Percentiles rank a stretch among this genome's conserved stretches.
Evolutionary conservation across 2,797 vertebrate species (phyloP).

Genomic region (Coregonus suidteri): DNA sequence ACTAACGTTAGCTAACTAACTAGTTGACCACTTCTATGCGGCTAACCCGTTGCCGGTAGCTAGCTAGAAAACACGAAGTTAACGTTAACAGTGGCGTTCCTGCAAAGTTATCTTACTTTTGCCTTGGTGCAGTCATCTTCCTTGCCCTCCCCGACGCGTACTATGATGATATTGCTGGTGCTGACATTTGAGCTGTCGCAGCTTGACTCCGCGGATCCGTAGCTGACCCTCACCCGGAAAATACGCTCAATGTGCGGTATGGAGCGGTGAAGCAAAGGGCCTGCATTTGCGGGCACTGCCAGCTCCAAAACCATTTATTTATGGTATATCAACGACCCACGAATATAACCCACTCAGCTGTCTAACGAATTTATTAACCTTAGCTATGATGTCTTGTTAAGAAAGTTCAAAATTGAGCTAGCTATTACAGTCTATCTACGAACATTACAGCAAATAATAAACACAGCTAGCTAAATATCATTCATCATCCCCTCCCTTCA

Average conservation of each 20-base stretch:
- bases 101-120: conserved; percentile 56
- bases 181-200: conserved; percentile 72
- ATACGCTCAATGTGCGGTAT: conserved; percentile 59
- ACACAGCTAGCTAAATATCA: conserved; percentile 23
- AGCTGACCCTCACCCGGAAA: conserved; percentile 59
- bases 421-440: conserved; percentile 17
- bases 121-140: conserved; percentile 79
- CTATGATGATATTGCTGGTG: conserved; percentile 44
- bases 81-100: conserved; percentile 6
- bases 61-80: conserved; percentile 42
- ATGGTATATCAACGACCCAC: conserved; percentile 35
- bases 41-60: conserved; percentile 19
- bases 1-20: too few relatives aligned
- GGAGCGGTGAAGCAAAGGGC: conserved; percentile 60
- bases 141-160: conserved; percentile 59
- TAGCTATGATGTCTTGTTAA: conserved; percentile 24
- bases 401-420: conserved; percentile 7
- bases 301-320: conserved; percentile 63
- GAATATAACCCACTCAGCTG: conserved; percentile 43
- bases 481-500: conserved; percentile 50
- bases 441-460: conserved; percentile 39
- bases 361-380: conserved; percentile 14
- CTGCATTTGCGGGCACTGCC: conserved; percentile 58
- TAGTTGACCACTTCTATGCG: too few relatives aligned
- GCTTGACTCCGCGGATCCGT: conserved; percentile 60